Conservation (phyloP, 2,888 invertebrate genomes). For the Caenorhabditis imperialis region DNA sequence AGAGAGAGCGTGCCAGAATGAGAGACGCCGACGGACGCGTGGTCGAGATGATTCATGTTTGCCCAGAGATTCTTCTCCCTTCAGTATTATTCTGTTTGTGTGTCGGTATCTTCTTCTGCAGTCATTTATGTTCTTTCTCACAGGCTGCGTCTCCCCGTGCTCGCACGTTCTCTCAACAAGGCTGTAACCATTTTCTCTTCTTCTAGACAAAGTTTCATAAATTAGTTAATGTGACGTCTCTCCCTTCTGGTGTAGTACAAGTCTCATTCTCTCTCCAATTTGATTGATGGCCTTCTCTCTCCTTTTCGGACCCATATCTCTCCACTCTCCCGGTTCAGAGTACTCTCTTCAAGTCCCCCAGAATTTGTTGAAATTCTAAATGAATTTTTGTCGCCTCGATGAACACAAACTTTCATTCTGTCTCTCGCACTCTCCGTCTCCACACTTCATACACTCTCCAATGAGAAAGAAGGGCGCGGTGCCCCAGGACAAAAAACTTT, state of each 20-base stretch:
- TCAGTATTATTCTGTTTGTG: constrained; percentile 26
- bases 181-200: constrained; percentile 19
- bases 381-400: constrained; percentile 32
- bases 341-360: background rate
- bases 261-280: constrained; percentile 17
- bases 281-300: constrained; percentile 32
- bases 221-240: constrained; percentile 16
- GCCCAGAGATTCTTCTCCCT: constrained; percentile 41
- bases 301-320: constrained; percentile 1
- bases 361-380: constrained; percentile 15
- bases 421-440: constrained; percentile 15
- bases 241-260: too few relatives aligned
- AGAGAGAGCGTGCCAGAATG: constrained; percentile 1
- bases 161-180: background rate
- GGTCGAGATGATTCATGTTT: constrained; percentile 47
- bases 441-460: constrained; percentile 2
- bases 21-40: constrained; percentile 12
- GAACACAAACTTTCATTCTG: constrained; percentile 24
- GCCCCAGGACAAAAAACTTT: constrained; percentile 11
- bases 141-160: constrained; percentile 23
- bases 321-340: background rate
- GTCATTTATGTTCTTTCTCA: constrained; percentile 27
- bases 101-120: constrained; percentile 25
- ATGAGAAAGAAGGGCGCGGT: constrained; percentile 16
- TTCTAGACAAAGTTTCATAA: background rate